Base-by-base conservation (phyloP, 2,113 vertebrate genomes). In the Marmota flaviventris region DNA sequence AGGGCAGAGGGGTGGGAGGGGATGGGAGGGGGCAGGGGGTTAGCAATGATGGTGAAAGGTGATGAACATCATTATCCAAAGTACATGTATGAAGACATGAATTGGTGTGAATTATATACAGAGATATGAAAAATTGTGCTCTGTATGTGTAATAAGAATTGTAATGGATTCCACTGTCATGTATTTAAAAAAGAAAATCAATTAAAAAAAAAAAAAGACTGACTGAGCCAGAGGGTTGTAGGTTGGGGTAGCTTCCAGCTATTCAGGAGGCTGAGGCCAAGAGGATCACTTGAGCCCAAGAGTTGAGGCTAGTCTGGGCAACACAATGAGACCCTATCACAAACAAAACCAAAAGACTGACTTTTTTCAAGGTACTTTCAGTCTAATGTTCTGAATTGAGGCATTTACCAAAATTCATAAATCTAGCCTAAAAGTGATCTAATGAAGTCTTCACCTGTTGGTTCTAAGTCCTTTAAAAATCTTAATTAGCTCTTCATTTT, bases 391-490 rank as follows among this genome's bases (percentile, higher is more conserved):
- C 79, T 91, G 65, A 79, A 75, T 79, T 25, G 67, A 90, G 42
- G 8, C 75, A 76, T n/a, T 81, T 85, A 73, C 13, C 18, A 75
- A 93, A 91, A 91, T 69, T 88, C 63, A 76, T 45, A 95, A 77
- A 85, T 70, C n/a, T 76, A 51, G 45, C 70, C 85, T 94, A 1
- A 65, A 81, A 78, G 10, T 78, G 70, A 85, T 63, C 37, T 61
- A 29, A 48, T 88, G 69, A 92, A 58, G 45, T 93, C 34, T 48
- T 83, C 8, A 37, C 29, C 78, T 70, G 37, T 2, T 76, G 75
- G 10, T 93, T 39, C 22, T 81, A 45, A 45, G 39, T 45, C 58
- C 61, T 48, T 70, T 48, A 45, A 9, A 82, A 75, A 27, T 37
- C 63, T 18, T 0, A 29, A 72, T n/a, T 76, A 77, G 70, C 79